A percentile compares a stretch with the other conserved stretches of the same genome.
Evolutionary conservation across 2,888 invertebrate genomes (phyloP).

Genomic region (Euplexia lucipara): DNA sequence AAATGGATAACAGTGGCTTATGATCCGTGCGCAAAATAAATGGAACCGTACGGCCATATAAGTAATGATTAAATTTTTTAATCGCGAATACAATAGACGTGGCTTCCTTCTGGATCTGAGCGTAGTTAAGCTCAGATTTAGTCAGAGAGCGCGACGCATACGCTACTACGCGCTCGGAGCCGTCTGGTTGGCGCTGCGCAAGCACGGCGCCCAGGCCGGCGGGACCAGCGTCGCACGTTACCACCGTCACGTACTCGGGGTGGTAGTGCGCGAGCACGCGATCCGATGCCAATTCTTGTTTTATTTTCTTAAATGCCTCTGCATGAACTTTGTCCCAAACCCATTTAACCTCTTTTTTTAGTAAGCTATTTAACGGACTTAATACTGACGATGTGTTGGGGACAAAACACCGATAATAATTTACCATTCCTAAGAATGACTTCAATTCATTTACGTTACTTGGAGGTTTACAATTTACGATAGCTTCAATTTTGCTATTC

Average conservation of each 20-base stretch:
- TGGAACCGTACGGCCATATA: background rate
- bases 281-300: too few species aligned
- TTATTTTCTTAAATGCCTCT: too few species aligned
- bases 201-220: too few species aligned
- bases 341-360: conserved; percentile 1
- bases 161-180: background rate
- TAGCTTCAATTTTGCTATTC: too few species aligned
- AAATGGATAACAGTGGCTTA: too few species aligned
- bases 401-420: background rate
- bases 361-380: background rate
- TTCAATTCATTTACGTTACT: conserved; percentile 2
- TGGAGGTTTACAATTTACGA: conserved; percentile 2
- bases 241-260: too few species aligned
- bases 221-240: too few species aligned
- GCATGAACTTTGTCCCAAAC: background rate
- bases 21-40: too few species aligned
- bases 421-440: background rate
- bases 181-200: too few species aligned
- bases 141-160: too few species aligned
- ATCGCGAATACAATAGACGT: background rate
- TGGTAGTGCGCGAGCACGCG: too few species aligned
- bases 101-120: background rate
- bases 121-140: background rate
- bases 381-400: background rate
- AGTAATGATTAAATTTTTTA: background rate